Evolutionary conservation across 2,888 invertebrate genomes (phyloP), one percentile per base, ranked within the genome.

Genomic region (Allophyes oxyacanthae): DNA sequence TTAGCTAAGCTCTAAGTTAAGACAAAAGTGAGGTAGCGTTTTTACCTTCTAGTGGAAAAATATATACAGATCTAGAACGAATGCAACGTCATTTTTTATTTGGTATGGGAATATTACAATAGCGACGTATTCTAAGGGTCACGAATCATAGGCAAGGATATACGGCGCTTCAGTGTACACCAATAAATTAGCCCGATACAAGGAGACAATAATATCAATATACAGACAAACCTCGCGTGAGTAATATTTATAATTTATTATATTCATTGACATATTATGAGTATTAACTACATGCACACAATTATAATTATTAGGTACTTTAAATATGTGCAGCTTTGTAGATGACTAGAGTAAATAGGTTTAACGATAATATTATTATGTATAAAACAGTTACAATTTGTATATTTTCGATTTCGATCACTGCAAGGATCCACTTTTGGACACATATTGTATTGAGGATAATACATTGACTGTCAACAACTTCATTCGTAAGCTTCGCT

Each of bases 401-500:
- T 86, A 84, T 85, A 84, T 82, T 85, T 87, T 88, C 81, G 82
- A 85, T 89, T 88, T 84, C 88, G 94, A 94, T 94, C 94, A 94
- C 94, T 94, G 94, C 94, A 94, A 94, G 92, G 94, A 94, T 94
- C 94, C 94, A 87, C 81, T 80, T 87, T 85, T 79, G 77, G 91
- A 91, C 90, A 89, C 85, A 89, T 90, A 89, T 90, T 86, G 90
- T 89, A 82, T 83, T 62, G 91, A 91, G 91, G 92, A 87, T 91
- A 91, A 85, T 89, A 90, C 89, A 73, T 87, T 88, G 91, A 90
- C 88, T 63, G 65, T 64, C 64, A 77, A 85, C 86, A 85, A 86
- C 85, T 81, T 94, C 91, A 96, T 87, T 95, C 95, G 87, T 95
- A 95, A 72, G 95, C 94, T 86, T 95, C 95, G 89, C 95, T 96